Percentiles rank a stretch among this genome's conserved stretches.
Conservation (phyloP, 64 coral and sea anemone genomes). For the Pocillopora verrucosa region DNA sequence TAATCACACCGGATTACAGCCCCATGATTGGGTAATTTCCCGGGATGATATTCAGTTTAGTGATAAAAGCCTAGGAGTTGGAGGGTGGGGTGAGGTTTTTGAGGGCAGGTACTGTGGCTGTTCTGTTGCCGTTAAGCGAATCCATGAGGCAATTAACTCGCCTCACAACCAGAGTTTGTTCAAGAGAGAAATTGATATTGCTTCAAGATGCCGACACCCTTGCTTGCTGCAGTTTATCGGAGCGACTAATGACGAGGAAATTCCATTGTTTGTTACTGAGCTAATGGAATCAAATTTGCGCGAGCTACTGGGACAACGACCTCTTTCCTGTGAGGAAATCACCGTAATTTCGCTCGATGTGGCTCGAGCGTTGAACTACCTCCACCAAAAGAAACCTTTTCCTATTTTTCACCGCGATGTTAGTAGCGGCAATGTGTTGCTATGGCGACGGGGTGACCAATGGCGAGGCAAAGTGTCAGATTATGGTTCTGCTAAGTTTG, state of each 20-base stretch:
- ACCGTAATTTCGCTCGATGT: constrained; percentile 24
- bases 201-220: constrained; percentile 67
- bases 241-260: constrained; percentile 16
- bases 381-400: constrained; percentile 32
- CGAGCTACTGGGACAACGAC: neutral
- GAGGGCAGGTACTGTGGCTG: constrained; percentile 43
- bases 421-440: constrained; percentile 62
- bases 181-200: constrained; percentile 70
- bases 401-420: constrained; percentile 63
- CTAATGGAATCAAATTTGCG: constrained; percentile 36
- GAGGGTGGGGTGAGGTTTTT: constrained; percentile 29
- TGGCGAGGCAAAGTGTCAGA: constrained; percentile 66
- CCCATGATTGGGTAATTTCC: constrained; percentile 3
- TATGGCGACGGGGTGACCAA: constrained; percentile 19
- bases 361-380: constrained; percentile 46
- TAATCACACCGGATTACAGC: neutral
- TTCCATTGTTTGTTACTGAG: constrained; percentile 56
- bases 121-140: constrained; percentile 64
- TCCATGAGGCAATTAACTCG: constrained; percentile 54
- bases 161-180: constrained; percentile 36
- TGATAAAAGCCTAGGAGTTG: constrained; percentile 28
- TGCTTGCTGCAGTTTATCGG: neutral
- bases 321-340: neutral
- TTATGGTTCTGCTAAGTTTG: constrained; percentile 50
- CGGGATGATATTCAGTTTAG: constrained; percentile 40